Base-by-base conservation (phyloP, 2,888 invertebrate species). In the Volucella inflata region DNA sequence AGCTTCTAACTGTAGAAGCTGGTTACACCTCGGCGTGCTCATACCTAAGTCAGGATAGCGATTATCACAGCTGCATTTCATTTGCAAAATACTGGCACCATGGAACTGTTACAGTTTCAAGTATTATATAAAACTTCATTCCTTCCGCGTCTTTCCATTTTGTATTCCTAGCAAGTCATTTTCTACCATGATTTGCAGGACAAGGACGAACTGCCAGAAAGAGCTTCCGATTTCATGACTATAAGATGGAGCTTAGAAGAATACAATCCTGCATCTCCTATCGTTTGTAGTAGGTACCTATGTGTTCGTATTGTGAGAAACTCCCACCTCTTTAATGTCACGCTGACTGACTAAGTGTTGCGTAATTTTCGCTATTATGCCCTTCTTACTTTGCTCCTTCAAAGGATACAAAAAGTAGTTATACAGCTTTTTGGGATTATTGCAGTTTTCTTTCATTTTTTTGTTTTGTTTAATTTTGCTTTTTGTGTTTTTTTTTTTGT, bases 291-390 rank as follows among this genome's bases (percentile, higher is more conserved):
- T 48, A n/a, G n/a, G n/a, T n/a, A n/a, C n/a, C n/a, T n/a, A 51
- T 50, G 30, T 11, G 38, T 44, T 48, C 55, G 50, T 50, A 8
- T 17, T 40, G 30, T 16, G 8, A n/a, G n/a, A 9, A 62, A 30
- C 10, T 57, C 36, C 17, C 44, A 6, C 14, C 10, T 48, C 48
- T 30, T 6, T 30, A 53, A 38, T 75, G 68, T 64, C 68, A 81
- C 36, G 36, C 55, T 48, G 46, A 64, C 48, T 71, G 40, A 44
- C n/a, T 21, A 38, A 72, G 30, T 72, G 59, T 72, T 76, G 70
- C 64, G 64, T 75, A 75, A 81, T 81, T 75, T 70, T 81, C 70
- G n/a, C 17, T 53, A 70, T 81, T 76, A 76, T 65, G 59, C 65
- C 68, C 62, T 64, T 57, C 57, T 64, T 68, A 51, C 44, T 68